Conservation (phyloP, 2,113 vertebrate species). For the Pygoscelis adeliae region DNA sequence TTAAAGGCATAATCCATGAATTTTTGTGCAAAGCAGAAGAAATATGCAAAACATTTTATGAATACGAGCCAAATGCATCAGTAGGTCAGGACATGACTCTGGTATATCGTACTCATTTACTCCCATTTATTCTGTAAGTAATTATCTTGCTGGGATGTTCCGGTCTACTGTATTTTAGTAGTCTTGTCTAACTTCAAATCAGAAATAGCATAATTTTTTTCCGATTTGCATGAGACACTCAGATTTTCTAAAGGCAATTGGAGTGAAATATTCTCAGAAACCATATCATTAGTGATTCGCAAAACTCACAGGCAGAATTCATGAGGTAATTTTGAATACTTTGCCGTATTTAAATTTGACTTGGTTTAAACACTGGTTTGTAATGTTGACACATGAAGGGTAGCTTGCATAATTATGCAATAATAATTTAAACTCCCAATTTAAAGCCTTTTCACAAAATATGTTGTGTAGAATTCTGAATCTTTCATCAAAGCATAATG, state of each 20-base stretch:
- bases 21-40: background rate
- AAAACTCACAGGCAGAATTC: background rate
- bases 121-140: background rate
- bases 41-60: background rate
- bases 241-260: background rate
- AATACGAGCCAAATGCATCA: slow-evolving; percentile 8
- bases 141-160: background rate
- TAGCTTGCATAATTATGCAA: background rate
- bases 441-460: background rate
- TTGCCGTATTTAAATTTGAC: background rate
- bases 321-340: background rate
- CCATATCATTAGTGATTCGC: background rate
- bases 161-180: background rate
- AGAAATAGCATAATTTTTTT: background rate
- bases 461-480: background rate
- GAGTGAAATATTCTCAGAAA: background rate
- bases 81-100: background rate
- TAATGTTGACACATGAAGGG: background rate
- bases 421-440: background rate
- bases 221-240: background rate
- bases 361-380: background rate
- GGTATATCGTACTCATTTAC: background rate
- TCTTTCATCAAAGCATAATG: background rate
- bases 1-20: background rate
- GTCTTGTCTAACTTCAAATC: background rate